Conservation (phyloP, 2,888 invertebrate species). For the Dolomedes plantarius region DNA sequence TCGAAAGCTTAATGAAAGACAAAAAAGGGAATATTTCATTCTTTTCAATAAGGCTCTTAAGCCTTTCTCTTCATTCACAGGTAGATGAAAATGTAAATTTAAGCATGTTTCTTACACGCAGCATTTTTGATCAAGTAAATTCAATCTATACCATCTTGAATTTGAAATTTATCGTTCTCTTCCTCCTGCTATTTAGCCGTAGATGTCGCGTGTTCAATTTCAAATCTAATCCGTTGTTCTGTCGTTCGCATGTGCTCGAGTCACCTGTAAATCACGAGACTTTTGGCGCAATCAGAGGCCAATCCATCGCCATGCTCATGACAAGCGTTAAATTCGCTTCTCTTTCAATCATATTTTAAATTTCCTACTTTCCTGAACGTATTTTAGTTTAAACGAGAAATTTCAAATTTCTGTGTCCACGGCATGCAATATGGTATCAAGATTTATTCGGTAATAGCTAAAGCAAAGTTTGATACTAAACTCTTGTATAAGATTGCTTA, state of each 20-base stretch:
- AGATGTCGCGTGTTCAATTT: background rate
- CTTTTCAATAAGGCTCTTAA: background rate
- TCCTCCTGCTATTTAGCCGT: background rate
- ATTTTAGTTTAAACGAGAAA: no score
- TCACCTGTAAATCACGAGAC: conserved; percentile 22
- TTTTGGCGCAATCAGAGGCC: conserved; percentile 43
- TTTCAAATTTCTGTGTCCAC: background rate
- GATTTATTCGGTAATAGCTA: no score
- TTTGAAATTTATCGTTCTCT: background rate
- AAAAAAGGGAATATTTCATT: no score
- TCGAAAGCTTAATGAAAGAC: no score
- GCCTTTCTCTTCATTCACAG: background rate
- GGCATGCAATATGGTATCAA: no score
- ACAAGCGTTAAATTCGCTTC: conserved; percentile 24
- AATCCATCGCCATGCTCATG: conserved; percentile 46
- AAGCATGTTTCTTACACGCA: background rate
- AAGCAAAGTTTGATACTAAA: no score
- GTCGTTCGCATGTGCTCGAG: conserved; percentile 12
- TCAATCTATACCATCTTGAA: background rate
- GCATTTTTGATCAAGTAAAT: background rate
- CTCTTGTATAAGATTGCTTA: no score
- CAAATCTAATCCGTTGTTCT: background rate
- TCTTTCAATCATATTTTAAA: conserved; percentile 37
- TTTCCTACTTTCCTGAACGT: background rate
- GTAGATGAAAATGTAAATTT: background rate